Conservation (phyloP, 2,888 invertebrate species). For the Yponomeuta malinellus region DNA sequence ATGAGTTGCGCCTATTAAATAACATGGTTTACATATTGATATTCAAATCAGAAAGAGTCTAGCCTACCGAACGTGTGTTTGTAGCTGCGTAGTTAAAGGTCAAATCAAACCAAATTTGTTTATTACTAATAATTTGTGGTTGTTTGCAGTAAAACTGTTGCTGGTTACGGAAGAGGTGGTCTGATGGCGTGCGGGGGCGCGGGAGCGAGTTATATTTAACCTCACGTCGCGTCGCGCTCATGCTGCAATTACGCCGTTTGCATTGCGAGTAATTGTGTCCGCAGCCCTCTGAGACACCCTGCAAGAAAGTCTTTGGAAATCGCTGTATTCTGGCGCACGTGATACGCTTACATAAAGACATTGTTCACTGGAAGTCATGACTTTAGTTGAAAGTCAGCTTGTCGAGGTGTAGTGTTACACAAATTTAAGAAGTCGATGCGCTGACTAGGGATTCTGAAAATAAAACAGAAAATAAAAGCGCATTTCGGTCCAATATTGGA, state of each 20-base stretch:
- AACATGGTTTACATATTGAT: too few relatives aligned
- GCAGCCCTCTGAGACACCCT: neutral
- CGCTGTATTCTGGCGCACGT: neutral
- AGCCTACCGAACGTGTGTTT: too few relatives aligned
- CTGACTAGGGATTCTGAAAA: neutral
- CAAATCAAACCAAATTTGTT: neutral
- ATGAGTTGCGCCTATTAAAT: too few relatives aligned
- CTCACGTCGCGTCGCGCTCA: neutral
- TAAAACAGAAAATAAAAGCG: neutral
- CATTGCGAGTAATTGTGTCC: neutral
- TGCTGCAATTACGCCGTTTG: neutral
- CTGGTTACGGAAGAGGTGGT: neutral
- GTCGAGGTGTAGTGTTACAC: conserved; percentile 1
- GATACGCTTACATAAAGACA: neutral
- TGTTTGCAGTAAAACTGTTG: neutral
- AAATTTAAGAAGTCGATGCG: neutral
- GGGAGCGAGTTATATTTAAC: neutral
- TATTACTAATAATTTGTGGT: neutral
- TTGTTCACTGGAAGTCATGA: neutral
- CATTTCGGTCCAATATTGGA: neutral
- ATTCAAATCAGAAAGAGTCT: too few relatives aligned
- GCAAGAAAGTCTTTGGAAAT: neutral
- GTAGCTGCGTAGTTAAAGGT: neutral
- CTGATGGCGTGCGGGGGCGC: neutral
- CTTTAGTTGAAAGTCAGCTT: neutral